Evolutionary conservation across 2,888 invertebrate genomes (phyloP).

Genomic region (Mycalesis mineus): DNA sequence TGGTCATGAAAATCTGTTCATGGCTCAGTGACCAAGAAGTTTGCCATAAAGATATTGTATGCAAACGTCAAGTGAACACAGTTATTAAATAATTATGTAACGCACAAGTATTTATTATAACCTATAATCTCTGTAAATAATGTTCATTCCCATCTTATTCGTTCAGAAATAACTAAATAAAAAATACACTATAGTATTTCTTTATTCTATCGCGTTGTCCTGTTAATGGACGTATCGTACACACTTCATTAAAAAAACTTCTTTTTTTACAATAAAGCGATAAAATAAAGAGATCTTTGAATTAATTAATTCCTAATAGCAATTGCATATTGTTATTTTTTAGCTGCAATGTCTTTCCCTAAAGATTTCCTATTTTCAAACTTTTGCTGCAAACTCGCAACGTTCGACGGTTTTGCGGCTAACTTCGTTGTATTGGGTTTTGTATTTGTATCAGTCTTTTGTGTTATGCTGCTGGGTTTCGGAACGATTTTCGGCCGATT

Average conservation of each 20-base stretch:
- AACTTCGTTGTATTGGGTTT: conserved; percentile 67
- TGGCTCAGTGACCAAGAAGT: too few relatives aligned
- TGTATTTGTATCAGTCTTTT: conserved; percentile 51
- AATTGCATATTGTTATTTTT: conserved; percentile 15
- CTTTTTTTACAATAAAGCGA: conserved; percentile 4
- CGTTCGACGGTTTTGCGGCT: conserved; percentile 81
- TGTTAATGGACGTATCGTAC: background rate
- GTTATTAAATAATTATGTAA: too few relatives aligned
- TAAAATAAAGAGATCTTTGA: conserved; percentile 9
- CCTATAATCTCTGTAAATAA: background rate
- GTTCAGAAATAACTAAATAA: background rate
- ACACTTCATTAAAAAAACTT: background rate
- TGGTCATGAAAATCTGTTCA: too few relatives aligned
- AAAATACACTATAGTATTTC: background rate
- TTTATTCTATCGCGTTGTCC: background rate
- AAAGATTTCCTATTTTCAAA: conserved; percentile 81
- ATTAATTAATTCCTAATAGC: background rate
- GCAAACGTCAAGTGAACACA: too few relatives aligned
- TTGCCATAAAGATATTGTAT: too few relatives aligned
- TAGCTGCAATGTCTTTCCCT: conserved; percentile 55
- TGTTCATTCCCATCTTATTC: background rate
- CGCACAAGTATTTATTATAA: too few relatives aligned
- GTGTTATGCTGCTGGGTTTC: conserved; percentile 54
- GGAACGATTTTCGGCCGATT: conserved; percentile 71
- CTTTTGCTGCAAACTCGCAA: conserved; percentile 87